Conservation (phyloP, 2,888 invertebrate genomes). For the Aromia moschata region DNA sequence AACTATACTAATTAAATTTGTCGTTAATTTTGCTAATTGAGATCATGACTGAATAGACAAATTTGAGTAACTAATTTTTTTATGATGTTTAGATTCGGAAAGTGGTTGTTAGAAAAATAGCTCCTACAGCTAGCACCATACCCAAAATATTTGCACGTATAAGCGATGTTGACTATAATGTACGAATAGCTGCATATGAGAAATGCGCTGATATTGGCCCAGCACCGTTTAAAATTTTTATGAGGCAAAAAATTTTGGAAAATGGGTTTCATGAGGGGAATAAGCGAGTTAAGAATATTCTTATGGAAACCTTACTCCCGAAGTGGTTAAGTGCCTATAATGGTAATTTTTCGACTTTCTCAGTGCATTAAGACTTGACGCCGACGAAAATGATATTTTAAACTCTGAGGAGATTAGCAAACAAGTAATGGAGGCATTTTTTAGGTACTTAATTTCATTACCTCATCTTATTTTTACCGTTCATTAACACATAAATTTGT, state of each 20-base stretch:
- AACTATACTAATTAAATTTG: too few relatives aligned
- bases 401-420: conserved; percentile 67
- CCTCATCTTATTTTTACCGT: too few relatives aligned
- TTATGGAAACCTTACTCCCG: conserved; percentile 69
- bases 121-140: conserved; percentile 43
- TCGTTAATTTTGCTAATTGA: too few relatives aligned
- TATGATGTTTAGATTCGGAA: conserved; percentile 42
- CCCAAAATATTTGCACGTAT: conserved; percentile 68
- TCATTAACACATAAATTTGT: too few relatives aligned
- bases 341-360: conserved; percentile 76
- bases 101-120: conserved; percentile 46
- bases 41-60: too few relatives aligned
- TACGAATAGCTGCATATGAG: conserved; percentile 69
- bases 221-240: conserved; percentile 68
- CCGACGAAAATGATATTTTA: conserved; percentile 70
- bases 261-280: conserved; percentile 73
- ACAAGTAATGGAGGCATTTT: conserved; percentile 65
- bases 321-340: conserved; percentile 80
- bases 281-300: conserved; percentile 64
- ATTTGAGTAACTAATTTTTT: too few relatives aligned
- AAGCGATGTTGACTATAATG: conserved; percentile 80
- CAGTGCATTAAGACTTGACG: conserved; percentile 78
- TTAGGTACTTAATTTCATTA: too few relatives aligned
- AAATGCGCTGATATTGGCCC: conserved; percentile 47
- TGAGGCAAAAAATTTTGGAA: conserved; percentile 70